Percentiles rank a stretch among this genome's conserved stretches.
Conservation (phyloP, 2,797 vertebrate species). For the Nothura maculosa region DNA sequence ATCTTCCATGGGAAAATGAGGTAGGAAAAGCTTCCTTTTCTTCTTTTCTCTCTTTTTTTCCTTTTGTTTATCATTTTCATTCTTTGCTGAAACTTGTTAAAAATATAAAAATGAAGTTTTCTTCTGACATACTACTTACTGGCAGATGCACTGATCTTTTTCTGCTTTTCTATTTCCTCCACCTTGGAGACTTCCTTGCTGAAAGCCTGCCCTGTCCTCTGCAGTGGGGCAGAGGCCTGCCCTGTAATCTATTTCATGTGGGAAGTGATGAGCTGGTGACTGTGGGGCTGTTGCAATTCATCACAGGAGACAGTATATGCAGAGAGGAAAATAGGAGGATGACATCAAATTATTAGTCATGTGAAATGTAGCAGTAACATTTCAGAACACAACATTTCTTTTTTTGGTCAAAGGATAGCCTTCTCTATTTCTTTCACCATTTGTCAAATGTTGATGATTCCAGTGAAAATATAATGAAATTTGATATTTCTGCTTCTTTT, state of each 20-base stretch:
- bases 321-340: background rate
- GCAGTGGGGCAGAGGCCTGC: background rate
- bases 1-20: background rate
- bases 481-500: background rate
- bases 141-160: background rate
- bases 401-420: background rate
- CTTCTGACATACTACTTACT: background rate
- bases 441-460: background rate
- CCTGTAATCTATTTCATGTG: background rate
- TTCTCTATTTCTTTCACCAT: background rate
- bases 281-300: background rate
- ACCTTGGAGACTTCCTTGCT: background rate
- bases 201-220: background rate
- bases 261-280: background rate
- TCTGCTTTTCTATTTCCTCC: background rate
- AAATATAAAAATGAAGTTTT: background rate
- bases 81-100: background rate
- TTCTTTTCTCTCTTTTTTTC: background rate
- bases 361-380: background rate
- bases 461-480: rapidly evolving
- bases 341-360: background rate
- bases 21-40: background rate
- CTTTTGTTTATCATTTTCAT: background rate
- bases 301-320: background rate
- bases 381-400: background rate